phyloP scores from a whole-genome alignment of 2,113 vertebrate species.

The Atrichornis clamosus region DNA sequence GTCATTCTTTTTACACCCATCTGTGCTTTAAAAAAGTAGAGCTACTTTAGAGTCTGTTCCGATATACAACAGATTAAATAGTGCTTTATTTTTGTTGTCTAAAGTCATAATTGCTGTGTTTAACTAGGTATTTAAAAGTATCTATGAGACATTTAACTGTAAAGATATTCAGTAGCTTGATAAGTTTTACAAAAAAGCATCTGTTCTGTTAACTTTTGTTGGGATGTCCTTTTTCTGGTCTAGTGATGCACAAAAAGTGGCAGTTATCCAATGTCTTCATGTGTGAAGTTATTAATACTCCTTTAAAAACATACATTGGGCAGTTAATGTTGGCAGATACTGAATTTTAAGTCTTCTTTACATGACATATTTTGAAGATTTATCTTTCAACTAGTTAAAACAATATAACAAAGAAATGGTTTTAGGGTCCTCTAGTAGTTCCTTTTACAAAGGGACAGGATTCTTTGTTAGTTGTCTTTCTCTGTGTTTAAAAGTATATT shows the following conservation, averaged over 20 bases:
- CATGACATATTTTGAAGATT: not conserved
- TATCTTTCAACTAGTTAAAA: not conserved
- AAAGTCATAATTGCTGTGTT: not conserved
- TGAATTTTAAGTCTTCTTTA: not conserved
- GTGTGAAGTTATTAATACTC: conserved; percentile 35
- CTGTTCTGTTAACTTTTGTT: not conserved
- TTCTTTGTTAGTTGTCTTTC: not conserved
- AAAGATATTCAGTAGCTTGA: not conserved
- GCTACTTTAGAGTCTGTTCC: not conserved
- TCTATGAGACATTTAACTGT: not conserved
- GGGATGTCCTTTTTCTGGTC: conserved; percentile 3
- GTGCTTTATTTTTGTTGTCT: not conserved
- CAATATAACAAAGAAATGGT: not conserved
- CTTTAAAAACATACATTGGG: conserved; percentile 31
- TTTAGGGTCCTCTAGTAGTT: not conserved
- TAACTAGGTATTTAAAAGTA: not conserved
- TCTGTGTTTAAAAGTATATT: not conserved
- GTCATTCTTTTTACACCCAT: accelerated
- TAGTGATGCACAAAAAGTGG: conserved; percentile 5
- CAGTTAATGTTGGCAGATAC: not conserved
- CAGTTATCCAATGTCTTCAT: conserved; percentile 1
- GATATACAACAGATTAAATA: not conserved
- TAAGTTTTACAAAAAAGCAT: not conserved
- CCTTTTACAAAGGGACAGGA: not conserved
- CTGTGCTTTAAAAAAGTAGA: not conserved